Conservation (phyloP, 1,140 invertebrate genomes). For the Drosophila nigromelanica region DNA sequence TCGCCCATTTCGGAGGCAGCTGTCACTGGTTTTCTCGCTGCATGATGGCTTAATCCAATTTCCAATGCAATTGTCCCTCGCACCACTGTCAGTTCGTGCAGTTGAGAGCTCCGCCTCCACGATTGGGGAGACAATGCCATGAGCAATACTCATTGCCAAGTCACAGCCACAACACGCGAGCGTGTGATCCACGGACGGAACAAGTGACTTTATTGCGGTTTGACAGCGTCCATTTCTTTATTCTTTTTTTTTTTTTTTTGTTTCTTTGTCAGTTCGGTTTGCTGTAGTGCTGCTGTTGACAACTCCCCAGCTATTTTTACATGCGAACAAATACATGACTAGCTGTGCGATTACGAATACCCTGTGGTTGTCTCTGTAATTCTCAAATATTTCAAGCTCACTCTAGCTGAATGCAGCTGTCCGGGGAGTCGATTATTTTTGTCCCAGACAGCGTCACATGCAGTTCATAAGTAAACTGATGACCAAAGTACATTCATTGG, state of each 20-base stretch:
- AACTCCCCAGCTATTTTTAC: conserved; percentile 33
- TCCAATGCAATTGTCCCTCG: conserved; percentile 72
- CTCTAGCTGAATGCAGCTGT: conserved; percentile 5
- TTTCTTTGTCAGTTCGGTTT: not conserved
- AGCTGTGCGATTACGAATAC: conserved; percentile 8
- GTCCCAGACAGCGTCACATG: conserved; percentile 2
- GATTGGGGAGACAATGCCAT: conserved; percentile 19
- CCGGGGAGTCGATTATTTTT: conserved; percentile 16
- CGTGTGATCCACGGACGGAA: conserved; percentile 36
- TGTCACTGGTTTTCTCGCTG: conserved; percentile 57
- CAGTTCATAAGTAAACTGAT: conserved; percentile 1
- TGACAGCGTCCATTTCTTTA: conserved; percentile 43
- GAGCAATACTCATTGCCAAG: conserved; percentile 22
- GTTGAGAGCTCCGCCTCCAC: not conserved
- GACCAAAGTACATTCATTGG: not conserved
- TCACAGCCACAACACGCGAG: conserved; percentile 34
- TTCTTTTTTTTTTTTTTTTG: conserved; percentile 9
- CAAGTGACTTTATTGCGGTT: conserved; percentile 63
- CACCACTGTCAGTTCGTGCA: not conserved
- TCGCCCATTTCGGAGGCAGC: conserved; percentile 30
- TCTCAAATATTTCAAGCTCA: conserved; percentile 52
- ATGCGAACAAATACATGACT: conserved; percentile 18
- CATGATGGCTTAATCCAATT: conserved; percentile 74
- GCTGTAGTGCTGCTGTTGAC: conserved; percentile 29
- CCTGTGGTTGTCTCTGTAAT: conserved; percentile 63